Base-by-base conservation (phyloP, 1,140 invertebrate species). In the Caenorhabditis brenneri region DNA sequence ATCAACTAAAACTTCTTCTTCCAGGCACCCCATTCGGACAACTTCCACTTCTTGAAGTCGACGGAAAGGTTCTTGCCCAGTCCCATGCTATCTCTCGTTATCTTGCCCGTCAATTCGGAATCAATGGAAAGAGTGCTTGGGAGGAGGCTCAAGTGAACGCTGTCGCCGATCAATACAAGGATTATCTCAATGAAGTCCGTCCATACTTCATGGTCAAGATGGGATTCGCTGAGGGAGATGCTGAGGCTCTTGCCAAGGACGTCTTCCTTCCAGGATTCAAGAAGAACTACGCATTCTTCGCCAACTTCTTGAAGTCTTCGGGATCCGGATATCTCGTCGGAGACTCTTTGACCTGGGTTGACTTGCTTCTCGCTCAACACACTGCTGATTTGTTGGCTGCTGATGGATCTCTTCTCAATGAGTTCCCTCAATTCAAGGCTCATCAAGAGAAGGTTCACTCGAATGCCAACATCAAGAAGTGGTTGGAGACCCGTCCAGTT, bases 11-110 rank as follows among this genome's bases (percentile, higher is more conserved):
- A n/a, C n/a, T n/a, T n/a, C n/a, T 80, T 42, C 27, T 53, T 84
- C 51, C 53, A 89, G 88, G 24, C 82, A 88, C 83, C n/a, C 86
- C 84, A 36, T 89, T 88, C 53, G 86, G 85, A n/a, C 88, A 90
- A 80, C 80, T 91, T 53, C 90, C 91, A 12, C 85, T 91, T 22
- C 87, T 91, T 16, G 90, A 91, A 79, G 87, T 91, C 51, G 88
- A 91, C 58, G 91, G 91, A 48, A 87, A 87, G 46, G 65, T 82
- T 31, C 82, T 91, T 36, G 78, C 80, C 22, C 90, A 91, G 55
- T 84, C 80, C n/a, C 46, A 60, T 39, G 86, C 89, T 27, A 91
- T 91, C 82, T 27, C 80, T 22, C 85, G 89, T 48, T 91, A 88
- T 85, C 74, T 91, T 78, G 90, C 88, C 12, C 87, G 83, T 22